Evolutionary conservation across 2,113 vertebrate genomes (phyloP).

Genomic region (Misgurnus mizolepis): DNA sequence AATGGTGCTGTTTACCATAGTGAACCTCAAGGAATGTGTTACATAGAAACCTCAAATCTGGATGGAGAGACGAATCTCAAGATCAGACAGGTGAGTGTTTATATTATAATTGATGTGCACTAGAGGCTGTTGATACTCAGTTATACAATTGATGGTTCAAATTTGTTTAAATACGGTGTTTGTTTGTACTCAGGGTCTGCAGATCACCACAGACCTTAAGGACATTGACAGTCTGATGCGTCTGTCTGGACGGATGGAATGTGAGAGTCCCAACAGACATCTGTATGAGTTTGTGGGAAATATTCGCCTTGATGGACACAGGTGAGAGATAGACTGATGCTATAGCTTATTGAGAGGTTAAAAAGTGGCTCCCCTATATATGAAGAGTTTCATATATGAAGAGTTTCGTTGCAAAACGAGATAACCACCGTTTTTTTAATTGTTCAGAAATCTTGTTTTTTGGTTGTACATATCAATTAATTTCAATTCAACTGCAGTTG

Average conservation of each 20-base stretch:
- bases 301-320: conserved; percentile 88
- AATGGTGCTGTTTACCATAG: conserved; percentile 69
- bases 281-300: conserved; percentile 98
- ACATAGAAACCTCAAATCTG: conserved; percentile 98
- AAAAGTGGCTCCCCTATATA: no score
- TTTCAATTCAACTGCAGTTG: no score
- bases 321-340: conserved; percentile 70
- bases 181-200: conserved; percentile 80
- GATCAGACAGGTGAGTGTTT: conserved; percentile 88
- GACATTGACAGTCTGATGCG: conserved; percentile 89
- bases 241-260: conserved; percentile 91
- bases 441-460: no score
- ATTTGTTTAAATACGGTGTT: neutral
- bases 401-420: no score
- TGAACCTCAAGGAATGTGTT: conserved; percentile 98
- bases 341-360: no score
- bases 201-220: conserved; percentile 87
- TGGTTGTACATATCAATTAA: no score
- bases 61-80: conserved; percentile 99
- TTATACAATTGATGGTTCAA: neutral
- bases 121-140: neutral
- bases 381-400: no score
- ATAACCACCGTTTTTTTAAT: no score
- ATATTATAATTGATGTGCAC: neutral
- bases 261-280: conserved; percentile 95